These are phyloP conservation scores for Microcebus griseorufus DNA, from an alignment of 2,113 vertebrate species.

Conservation along the genomic window DNA sequence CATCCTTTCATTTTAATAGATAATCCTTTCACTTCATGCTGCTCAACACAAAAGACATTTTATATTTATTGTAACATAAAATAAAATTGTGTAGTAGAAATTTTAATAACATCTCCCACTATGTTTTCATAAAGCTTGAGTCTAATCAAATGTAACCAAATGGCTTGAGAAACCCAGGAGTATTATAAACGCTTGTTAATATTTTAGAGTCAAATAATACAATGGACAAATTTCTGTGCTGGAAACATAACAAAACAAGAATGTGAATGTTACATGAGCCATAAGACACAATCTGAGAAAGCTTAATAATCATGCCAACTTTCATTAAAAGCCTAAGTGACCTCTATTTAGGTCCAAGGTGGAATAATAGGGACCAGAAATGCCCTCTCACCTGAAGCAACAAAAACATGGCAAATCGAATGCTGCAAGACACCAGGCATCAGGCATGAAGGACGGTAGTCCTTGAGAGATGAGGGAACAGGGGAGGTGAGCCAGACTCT, in stretches of 20 bases:
- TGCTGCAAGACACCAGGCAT: not conserved
- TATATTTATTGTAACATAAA: slow-evolving; percentile 22
- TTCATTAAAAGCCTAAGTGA: not conserved
- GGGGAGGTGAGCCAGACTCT: not conserved
- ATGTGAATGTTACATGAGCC: not conserved
- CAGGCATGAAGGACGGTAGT: not conserved
- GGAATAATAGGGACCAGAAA: not conserved
- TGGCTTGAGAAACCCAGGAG: not conserved
- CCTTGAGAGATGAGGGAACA: not conserved
- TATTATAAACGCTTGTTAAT: not conserved
- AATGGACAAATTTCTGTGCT: not conserved
- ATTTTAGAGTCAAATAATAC: not conserved
- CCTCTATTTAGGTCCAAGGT: not conserved
- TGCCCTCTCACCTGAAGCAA: not conserved
- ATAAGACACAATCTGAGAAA: not conserved
- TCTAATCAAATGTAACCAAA: slow-evolving; percentile 21
- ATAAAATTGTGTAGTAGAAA: not conserved
- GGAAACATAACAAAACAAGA: not conserved
- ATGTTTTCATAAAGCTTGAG: slow-evolving; percentile 25
- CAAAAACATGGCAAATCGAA: not conserved
- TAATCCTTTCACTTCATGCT: not conserved
- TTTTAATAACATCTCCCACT: slow-evolving; percentile 22
- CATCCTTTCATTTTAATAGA: slow-evolving; percentile 30
- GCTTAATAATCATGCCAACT: not conserved
- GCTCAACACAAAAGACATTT: slow-evolving; percentile 3